Percentiles rank a stretch among this genome's conserved stretches.
Evolutionary conservation across 2,113 vertebrate genomes (phyloP).

Genomic region (Rhineura floridana): DNA sequence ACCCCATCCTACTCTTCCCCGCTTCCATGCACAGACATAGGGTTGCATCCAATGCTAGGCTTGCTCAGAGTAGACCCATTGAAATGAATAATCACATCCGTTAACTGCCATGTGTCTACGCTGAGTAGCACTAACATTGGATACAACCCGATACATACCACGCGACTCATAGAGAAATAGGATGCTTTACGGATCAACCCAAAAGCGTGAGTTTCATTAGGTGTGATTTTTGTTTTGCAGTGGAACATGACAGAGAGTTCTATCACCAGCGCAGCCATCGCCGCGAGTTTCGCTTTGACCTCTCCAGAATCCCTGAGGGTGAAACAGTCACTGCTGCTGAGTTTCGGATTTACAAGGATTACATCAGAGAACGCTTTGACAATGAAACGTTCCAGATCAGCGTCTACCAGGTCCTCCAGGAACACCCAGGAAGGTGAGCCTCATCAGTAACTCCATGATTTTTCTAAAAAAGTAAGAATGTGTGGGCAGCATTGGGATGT

Average conservation of each 20-base stretch:
- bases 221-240: slow-evolving; percentile 74
- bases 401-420: slow-evolving; percentile 91
- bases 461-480: accelerated
- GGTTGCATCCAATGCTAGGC: too few species aligned
- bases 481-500: accelerated
- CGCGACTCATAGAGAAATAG: slow-evolving; percentile 37
- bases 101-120: not conserved
- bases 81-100: too few species aligned
- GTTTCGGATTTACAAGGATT: slow-evolving; percentile 94
- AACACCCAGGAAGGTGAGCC: slow-evolving; percentile 83
- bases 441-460: not conserved
- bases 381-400: slow-evolving; percentile 92
- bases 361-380: slow-evolving; percentile 82
- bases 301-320: slow-evolving; percentile 92
- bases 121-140: too few species aligned
- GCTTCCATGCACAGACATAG: too few species aligned
- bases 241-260: slow-evolving; percentile 85
- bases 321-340: slow-evolving; percentile 92
- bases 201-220: slow-evolving; percentile 37
- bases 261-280: slow-evolving; percentile 85
- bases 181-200: not conserved
- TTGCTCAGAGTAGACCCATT: too few species aligned
- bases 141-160: not conserved
- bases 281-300: slow-evolving; percentile 90
- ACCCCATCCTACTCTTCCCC: not conserved